Evolutionary conservation across 2,888 invertebrate species (phyloP).

Genomic region (Himalopsyche kuldschensis): DNA sequence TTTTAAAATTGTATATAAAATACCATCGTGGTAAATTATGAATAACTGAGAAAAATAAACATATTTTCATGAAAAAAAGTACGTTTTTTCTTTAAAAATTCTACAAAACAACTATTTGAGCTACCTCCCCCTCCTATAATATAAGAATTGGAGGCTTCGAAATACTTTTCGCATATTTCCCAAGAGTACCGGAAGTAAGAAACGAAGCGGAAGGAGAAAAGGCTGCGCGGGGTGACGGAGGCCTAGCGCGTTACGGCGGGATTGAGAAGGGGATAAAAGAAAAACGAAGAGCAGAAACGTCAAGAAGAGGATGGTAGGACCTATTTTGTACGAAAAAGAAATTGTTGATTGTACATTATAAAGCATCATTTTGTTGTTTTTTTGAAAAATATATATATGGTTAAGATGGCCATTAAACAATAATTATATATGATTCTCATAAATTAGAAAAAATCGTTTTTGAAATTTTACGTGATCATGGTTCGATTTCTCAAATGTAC

Average conservation of each 20-base stretch:
- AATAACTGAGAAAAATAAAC: background rate
- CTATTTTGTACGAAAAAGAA: too few species aligned
- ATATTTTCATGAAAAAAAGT: background rate
- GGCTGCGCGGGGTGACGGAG: background rate
- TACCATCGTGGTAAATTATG: background rate
- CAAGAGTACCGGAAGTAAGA: conserved; percentile 8
- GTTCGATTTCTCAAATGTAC: too few species aligned
- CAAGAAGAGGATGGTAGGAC: background rate
- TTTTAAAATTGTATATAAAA: background rate
- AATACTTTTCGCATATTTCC: conserved; percentile 19
- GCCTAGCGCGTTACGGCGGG: background rate
- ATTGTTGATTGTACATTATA: too few species aligned
- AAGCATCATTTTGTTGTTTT: too few species aligned
- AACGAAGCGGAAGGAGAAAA: background rate
- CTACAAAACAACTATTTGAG: conserved; percentile 4
- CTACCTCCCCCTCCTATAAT: background rate
- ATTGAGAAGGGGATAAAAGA: background rate
- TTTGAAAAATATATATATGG: too few species aligned
- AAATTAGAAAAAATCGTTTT: too few species aligned
- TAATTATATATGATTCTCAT: too few species aligned
- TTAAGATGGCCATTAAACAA: too few species aligned
- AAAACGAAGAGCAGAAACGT: background rate
- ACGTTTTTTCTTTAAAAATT: background rate
- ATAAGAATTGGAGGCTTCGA: conserved; percentile 2
- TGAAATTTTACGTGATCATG: too few species aligned